Base-by-base conservation (phyloP, 2,888 invertebrate species). In the Epiblema foenella region DNA sequence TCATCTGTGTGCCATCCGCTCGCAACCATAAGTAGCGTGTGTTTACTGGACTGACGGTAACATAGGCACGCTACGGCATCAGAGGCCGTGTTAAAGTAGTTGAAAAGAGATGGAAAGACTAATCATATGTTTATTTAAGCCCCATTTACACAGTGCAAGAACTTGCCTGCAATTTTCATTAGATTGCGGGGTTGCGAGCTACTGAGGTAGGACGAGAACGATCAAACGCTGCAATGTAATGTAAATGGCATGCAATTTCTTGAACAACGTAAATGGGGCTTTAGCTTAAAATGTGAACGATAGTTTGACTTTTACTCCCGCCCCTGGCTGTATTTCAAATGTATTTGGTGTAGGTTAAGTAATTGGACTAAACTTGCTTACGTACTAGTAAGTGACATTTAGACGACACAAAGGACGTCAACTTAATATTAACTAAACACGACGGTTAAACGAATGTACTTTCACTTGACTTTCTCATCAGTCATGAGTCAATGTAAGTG, bases 361-460 rank as follows among this genome's bases (percentile, higher is more conserved):
- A 33, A 8, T 33, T 39, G 11, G 39, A 18, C 64, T 64, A 64
- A 54, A 39, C 18, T 54, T 39, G 52, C 39, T 57, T 57, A 1
- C 57, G 37, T n/a, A 37, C 33, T 39, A 64, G 52, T 64, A 64
- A 64, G 52, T 37, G 37, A 37, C 17, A 24, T 64, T 54, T 64
- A 64, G 37, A 11, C 20, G 12, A 49, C 2, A 18, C 24, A n/a
- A 18, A 49, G 11, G 5, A 46, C n/a, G 24, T 18, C 18, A 10
- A 18, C 11, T 51, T 51, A n/a, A 46, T 46, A 1, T 24, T 49
- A 29, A 60, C 8, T 60, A 11, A 11, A n/a, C 24, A 24, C n/a
- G 24, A 42, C n/a, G 24, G 12, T 42, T 15, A 15, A 20, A 20
- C 15, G 15, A 20, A 24, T 8, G 37, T 17, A 63, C 18, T 18